Evolutionary conservation across 2,113 vertebrate species (phyloP).

Genomic region (Marmota monax): DNA sequence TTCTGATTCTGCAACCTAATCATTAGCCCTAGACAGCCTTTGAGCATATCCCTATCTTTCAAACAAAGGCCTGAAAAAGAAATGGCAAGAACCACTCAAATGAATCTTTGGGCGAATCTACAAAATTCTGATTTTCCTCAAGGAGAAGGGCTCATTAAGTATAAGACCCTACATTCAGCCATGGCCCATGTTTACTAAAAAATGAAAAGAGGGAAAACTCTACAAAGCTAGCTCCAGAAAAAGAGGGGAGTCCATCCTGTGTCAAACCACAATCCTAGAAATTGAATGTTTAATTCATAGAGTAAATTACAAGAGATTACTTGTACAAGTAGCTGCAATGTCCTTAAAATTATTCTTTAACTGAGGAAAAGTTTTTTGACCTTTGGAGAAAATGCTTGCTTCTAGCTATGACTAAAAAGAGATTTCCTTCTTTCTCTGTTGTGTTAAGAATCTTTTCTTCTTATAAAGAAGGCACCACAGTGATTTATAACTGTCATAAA

Average conservation of each 20-base stretch:
- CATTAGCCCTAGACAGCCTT: slow-evolving; percentile 55
- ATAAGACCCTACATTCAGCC: slow-evolving; percentile 56
- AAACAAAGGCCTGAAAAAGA: slow-evolving; percentile 60
- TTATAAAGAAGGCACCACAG: slow-evolving; percentile 93
- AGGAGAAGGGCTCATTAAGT: slow-evolving; percentile 76
- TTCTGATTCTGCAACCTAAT: slow-evolving; percentile 46
- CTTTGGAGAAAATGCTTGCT: slow-evolving; percentile 94
- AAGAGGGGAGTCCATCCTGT: slow-evolving; percentile 62
- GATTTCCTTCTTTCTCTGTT: slow-evolving; percentile 92
- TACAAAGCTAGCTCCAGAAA: slow-evolving; percentile 67
- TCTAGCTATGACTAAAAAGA: slow-evolving; percentile 93
- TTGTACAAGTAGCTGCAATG: slow-evolving; percentile 87
- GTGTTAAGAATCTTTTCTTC: slow-evolving; percentile 93
- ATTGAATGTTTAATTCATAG: slow-evolving; percentile 87
- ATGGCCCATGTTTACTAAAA: slow-evolving; percentile 81
- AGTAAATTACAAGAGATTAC: slow-evolving; percentile 88
- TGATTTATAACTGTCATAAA: slow-evolving; percentile 94
- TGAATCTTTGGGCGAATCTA: slow-evolving; percentile 45
- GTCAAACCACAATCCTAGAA: slow-evolving; percentile 81
- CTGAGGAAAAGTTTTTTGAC: slow-evolving; percentile 93
- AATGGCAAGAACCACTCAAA: slow-evolving; percentile 62
- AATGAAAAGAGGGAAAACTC: slow-evolving; percentile 30
- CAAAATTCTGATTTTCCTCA: slow-evolving; percentile 1
- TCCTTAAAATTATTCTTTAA: slow-evolving; percentile 91
- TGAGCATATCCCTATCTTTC: slow-evolving; percentile 52